These are phyloP conservation scores for Siniperca chuatsi DNA, from an alignment of 2,113 vertebrate genomes.

Conservation along the genomic window DNA sequence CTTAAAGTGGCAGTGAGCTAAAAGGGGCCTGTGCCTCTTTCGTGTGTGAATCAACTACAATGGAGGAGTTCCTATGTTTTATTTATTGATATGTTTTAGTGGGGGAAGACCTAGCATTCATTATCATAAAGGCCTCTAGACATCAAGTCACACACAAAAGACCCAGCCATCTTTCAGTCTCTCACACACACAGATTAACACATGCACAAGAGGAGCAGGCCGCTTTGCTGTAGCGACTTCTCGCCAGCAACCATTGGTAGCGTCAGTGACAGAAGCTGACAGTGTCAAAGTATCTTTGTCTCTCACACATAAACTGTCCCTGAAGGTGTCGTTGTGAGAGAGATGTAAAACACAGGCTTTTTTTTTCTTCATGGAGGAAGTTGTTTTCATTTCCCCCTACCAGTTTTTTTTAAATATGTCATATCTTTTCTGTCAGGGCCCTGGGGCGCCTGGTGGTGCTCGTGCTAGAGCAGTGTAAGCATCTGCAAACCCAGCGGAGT, in stretches of 20 bases:
- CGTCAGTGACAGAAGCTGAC: slow-evolving; percentile 84
- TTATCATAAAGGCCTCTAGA: slow-evolving; percentile 88
- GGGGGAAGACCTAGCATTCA: slow-evolving; percentile 81
- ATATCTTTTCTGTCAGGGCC: slow-evolving; percentile 81
- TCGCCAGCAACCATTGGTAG: slow-evolving; percentile 55
- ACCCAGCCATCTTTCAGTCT: slow-evolving; percentile 58
- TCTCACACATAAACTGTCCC: slow-evolving; percentile 86
- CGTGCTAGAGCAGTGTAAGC: slow-evolving; percentile 61
- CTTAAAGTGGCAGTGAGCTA: slow-evolving; percentile 76
- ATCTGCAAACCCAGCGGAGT: slow-evolving; percentile 78
- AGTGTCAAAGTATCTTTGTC: slow-evolving; percentile 85
- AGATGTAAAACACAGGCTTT: slow-evolving; percentile 81
- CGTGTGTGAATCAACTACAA: slow-evolving; percentile 69
- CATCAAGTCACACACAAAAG: slow-evolving; percentile 80
- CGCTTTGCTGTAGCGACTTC: slow-evolving; percentile 60
- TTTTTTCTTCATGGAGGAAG: slow-evolving; percentile 68
- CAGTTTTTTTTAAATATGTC: slow-evolving; percentile 73
- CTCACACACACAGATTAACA: slow-evolving; percentile 52
- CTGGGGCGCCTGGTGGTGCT: slow-evolving; percentile 75
- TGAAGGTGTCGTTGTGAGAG: slow-evolving; percentile 84
- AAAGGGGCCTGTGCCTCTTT: slow-evolving; percentile 41
- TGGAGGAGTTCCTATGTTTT: slow-evolving; percentile 83
- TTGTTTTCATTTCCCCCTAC: slow-evolving; percentile 77
- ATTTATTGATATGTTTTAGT: slow-evolving; percentile 86
- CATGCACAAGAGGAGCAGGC: slow-evolving; percentile 51